Evolutionary conservation across 2,113 vertebrate genomes (phyloP).

Genomic region (Mystacornis crossleyi): DNA sequence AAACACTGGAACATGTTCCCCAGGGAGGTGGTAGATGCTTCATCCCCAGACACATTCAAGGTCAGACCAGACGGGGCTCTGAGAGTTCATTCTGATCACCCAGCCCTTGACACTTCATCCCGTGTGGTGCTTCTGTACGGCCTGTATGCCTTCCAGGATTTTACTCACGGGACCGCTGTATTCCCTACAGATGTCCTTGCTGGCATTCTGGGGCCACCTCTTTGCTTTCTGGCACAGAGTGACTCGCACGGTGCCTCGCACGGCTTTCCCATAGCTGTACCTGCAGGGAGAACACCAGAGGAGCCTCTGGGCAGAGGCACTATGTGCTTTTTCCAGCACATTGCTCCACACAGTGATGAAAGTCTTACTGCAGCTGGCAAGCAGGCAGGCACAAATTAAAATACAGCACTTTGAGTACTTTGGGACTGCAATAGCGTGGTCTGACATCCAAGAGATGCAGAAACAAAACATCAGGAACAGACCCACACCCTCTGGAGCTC

Average conservation of each 20-base stretch:
- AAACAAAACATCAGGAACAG: not conserved
- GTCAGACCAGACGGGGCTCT: not conserved
- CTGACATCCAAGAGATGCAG: not conserved
- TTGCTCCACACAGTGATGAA: not conserved
- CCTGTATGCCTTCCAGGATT: not conserved
- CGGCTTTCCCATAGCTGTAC: slow-evolving; percentile 64
- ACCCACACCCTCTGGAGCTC: not conserved
- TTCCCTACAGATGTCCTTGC: not conserved
- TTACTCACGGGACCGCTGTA: not conserved
- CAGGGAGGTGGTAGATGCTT: not conserved
- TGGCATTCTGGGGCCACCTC: not conserved
- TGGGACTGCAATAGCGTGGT: not conserved
- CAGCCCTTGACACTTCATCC: not conserved
- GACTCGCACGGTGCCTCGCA: not conserved
- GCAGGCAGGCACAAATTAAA: not conserved
- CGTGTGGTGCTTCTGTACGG: not conserved
- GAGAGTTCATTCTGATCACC: not conserved
- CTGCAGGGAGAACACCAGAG: not conserved
- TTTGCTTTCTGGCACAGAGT: slow-evolving; percentile 42
- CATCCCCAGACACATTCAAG: not conserved
- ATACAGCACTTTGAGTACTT: not conserved
- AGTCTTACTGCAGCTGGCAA: not conserved
- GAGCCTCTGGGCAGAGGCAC: not conserved
- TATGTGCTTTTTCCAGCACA: not conserved
- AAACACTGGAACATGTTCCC: not conserved